phyloP scores from a whole-genome alignment of 2,888 invertebrate genomes.

The Apantesis nais region DNA sequence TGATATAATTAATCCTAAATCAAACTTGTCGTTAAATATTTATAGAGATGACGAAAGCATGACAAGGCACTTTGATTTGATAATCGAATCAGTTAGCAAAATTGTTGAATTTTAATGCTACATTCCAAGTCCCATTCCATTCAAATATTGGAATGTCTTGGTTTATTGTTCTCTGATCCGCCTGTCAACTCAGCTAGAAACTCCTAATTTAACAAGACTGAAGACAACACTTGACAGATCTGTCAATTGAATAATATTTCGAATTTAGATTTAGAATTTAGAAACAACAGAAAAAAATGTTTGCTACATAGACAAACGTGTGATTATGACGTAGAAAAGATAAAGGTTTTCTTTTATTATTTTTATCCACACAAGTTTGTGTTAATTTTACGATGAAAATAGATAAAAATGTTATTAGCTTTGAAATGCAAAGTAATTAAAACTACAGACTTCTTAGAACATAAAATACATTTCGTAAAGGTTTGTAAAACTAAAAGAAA shows the following conservation, averaged over 20 bases:
- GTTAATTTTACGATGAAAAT: too few species aligned
- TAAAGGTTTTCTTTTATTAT: background rate
- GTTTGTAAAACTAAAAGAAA: background rate
- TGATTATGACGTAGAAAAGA: background rate
- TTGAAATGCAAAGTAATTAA: background rate
- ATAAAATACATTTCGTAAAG: background rate
- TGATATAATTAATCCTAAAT: background rate
- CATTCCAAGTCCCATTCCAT: background rate
- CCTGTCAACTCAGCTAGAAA: background rate
- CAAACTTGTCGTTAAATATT: background rate
- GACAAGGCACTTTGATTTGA: background rate
- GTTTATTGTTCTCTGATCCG: background rate
- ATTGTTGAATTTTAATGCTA: background rate
- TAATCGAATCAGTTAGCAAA: background rate
- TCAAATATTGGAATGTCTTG: background rate
- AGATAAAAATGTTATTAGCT: background rate
- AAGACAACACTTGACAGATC: too few species aligned
- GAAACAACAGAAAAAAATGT: background rate
- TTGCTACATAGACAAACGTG: background rate
- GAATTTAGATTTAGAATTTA: too few species aligned
- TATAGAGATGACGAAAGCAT: background rate
- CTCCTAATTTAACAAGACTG: background rate
- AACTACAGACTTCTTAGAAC: background rate
- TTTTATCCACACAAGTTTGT: conserved; percentile 12
- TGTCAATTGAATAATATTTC: background rate